Evolutionary conservation across 2,797 vertebrate genomes (phyloP).

Genomic region (Syngnathus acus): DNA sequence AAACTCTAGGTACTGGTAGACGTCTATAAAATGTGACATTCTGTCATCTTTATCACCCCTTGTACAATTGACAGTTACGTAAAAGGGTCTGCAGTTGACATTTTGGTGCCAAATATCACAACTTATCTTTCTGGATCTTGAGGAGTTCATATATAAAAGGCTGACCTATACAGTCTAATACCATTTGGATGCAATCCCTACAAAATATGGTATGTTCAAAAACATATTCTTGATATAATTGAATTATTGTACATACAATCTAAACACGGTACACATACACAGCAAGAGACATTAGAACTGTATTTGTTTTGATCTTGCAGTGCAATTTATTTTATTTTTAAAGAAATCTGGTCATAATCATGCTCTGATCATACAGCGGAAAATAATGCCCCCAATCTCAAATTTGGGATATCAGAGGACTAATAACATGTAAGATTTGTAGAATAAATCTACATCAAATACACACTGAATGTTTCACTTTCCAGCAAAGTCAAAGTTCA

Average conservation of each 20-base stretch:
- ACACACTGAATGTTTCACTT: constrained; percentile 15
- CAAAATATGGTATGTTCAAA: too few relatives aligned
- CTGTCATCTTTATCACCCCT: too few relatives aligned
- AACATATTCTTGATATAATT: background rate
- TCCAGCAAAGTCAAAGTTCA: constrained; percentile 48
- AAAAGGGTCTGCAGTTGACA: too few relatives aligned
- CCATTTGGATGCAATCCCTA: too few relatives aligned
- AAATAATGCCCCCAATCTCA: background rate
- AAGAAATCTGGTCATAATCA: background rate
- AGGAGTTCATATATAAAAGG: too few relatives aligned
- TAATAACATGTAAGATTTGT: background rate
- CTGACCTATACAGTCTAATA: too few relatives aligned
- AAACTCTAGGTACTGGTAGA: too few relatives aligned
- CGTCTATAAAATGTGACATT: too few relatives aligned
- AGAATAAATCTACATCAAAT: constrained; percentile 3
- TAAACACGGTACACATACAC: background rate
- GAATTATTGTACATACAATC: background rate
- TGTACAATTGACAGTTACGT: too few relatives aligned
- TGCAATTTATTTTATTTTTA: background rate
- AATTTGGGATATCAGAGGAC: background rate
- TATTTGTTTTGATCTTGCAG: background rate
- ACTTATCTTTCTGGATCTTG: too few relatives aligned
- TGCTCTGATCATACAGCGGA: background rate
- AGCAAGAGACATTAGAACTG: background rate
- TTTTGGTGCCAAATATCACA: too few relatives aligned